Evolutionary conservation across 2,888 invertebrate genomes (phyloP), one percentile per base, ranked within the genome.

Genomic region (Amphipyra berbera): DNA sequence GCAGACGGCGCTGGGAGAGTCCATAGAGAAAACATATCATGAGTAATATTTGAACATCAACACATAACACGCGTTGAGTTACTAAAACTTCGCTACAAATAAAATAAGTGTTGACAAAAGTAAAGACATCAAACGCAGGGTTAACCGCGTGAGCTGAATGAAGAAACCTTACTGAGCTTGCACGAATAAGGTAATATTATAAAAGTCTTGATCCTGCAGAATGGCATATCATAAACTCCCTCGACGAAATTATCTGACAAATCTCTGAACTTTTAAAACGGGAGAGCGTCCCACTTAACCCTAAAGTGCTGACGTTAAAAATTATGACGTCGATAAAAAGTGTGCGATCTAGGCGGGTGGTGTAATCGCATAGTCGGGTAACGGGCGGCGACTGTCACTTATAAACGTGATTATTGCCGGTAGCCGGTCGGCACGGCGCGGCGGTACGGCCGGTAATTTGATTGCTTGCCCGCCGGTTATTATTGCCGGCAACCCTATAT

Each of bases 401-500:
- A 75, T 74, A 82, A 86, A 86, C 74, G 79, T 76, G 82, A 87
- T 87, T 86, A 88, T 81, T 76, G 74, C 79, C 75, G 81, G 79
- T 69, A 62, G 69, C 63, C 63, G 68, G 68, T 40, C 57, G 54
- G 61, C 50, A 38, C 52, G 50, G 62, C 49, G 46, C 65, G 62
- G 57, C 41, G 38, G 61, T 62, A 61, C 55, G 65, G 59, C 76
- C 86, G 85, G 87, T 91, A 90, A 91, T 89, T 90, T 79, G 84
- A 90, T 91, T 90, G 87, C 85, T 78, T 78, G 84, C 77, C 70
- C 79, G 78, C 79, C 84, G 85, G 88, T 85, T 87, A 88, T 86
- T 86, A 87, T 85, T 83, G 82, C 85, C 83, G 82, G 81, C 80
- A 83, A 82, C 81, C 83, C 80, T 85, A 84, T 88, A 89, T 87